phyloP scores from a whole-genome alignment of 2,113 vertebrate genomes.

The Chloropsis hardwickii region DNA sequence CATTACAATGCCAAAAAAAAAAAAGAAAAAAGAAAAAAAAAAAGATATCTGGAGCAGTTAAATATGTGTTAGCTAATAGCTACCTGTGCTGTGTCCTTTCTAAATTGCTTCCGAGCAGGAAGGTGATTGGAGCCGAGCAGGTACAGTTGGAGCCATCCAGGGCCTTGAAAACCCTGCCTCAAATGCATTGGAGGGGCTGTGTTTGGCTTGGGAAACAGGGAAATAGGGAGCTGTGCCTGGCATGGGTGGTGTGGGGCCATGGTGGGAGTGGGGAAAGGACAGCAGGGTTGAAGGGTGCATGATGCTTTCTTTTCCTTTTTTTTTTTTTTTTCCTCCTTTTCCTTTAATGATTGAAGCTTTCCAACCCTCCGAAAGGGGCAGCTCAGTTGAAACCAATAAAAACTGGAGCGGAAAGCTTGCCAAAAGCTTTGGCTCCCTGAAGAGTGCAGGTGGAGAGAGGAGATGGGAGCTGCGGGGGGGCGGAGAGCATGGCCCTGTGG shows the following conservation, averaged over 20 bases:
- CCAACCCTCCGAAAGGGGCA: constrained; percentile 68
- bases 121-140: background rate
- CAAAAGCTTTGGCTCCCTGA: constrained; percentile 76
- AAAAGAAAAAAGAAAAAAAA: background rate
- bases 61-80: constrained; percentile 49
- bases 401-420: constrained; percentile 67
- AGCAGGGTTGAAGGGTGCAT: background rate
- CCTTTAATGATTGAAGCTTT: constrained; percentile 59
- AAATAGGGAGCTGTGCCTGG: background rate
- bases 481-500: constrained; percentile 23
- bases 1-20: constrained; percentile 41
- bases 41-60: constrained; percentile 36
- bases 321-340: background rate
- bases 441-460: constrained; percentile 80
- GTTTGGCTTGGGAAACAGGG: background rate
- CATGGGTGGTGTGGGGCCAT: background rate
- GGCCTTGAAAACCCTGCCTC: background rate
- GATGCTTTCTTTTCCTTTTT: background rate
- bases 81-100: constrained; percentile 20
- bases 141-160: background rate
- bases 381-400: constrained; percentile 78
- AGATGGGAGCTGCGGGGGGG: constrained; percentile 67
- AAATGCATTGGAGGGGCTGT: background rate
- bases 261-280: background rate
- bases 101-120: constrained; percentile 48